Evolutionary conservation across 1,140 invertebrate species (phyloP), one percentile per base, ranked within the genome.

Genomic region (Nixonia krombeini): DNA sequence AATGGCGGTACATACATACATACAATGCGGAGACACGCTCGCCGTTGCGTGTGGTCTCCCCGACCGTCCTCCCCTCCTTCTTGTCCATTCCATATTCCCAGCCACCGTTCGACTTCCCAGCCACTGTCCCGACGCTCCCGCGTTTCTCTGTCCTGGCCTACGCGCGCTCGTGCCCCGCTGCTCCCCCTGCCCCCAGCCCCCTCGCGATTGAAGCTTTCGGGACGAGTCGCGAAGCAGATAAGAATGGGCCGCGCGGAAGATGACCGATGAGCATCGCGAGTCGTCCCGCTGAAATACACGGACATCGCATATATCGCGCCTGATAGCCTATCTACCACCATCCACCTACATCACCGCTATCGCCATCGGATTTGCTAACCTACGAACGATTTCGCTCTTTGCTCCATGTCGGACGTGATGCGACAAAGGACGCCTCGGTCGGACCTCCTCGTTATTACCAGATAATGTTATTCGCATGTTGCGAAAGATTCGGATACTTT

Each of bases 1-100:
- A 71, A 75, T 75, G 68, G 64, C 67, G 68, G 64, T 69, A 69
- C 58, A 69, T 69, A 69, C 49, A 62, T 28, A 45, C 50, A 69
- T 58, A 68, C 68, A 62, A 62, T 68, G 50, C 49, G 49, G 63
- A 63, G 46, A 56, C 46, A 63, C 45, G 56, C 31, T 69, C 40
- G 58, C 55, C 31, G 29, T 75, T 67, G 69, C 65, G 71, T 75
- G 73, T 75, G 73, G 71, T 73, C 69, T 49, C 28, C 9, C 25
- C 45, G 18, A 49, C 64, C 46, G 55, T 70, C 62, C 37, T 71
- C 57, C 57, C 26, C n/a, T 45, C 47, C 58, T 51, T 31, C 59
- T 72, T 53, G 21, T 58, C n/a, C 25, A 12, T 40, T 21, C 18
- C 37, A 40, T 70, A 59, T 61, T 40, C 21, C 50, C 50, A 49